Percentiles rank a stretch among this genome's conserved stretches.
phyloP scores from a whole-genome alignment of 2,888 invertebrate genomes.

The Synergus laeviventris region DNA sequence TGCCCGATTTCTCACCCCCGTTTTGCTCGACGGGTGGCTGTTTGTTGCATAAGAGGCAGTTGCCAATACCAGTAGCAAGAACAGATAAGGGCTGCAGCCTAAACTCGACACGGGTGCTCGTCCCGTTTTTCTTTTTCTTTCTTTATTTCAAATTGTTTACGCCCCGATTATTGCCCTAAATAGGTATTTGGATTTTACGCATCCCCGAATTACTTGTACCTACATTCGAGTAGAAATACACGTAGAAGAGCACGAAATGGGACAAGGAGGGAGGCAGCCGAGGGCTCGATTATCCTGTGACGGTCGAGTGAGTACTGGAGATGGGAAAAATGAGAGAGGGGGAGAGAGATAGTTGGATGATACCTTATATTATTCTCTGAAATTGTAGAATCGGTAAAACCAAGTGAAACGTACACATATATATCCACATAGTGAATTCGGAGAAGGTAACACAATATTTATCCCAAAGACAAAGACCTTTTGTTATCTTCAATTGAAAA shows the following conservation, averaged over 20 bases:
- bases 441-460: not conserved
- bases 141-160: conserved; percentile 64
- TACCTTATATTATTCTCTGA: conserved; percentile 17
- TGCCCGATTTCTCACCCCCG: conserved; percentile 75
- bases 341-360: conserved; percentile 16
- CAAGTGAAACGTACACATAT: not conserved
- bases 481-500: not conserved
- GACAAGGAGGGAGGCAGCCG: conserved; percentile 30
- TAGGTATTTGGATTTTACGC: conserved; percentile 73
- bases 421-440: not conserved
- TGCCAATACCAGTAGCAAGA: conserved; percentile 53
- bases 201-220: conserved; percentile 73
- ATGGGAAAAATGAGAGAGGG: conserved; percentile 45
- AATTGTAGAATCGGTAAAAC: not conserved
- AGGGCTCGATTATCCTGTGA: conserved; percentile 28
- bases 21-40: conserved; percentile 68
- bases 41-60: conserved; percentile 57
- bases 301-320: conserved; percentile 41
- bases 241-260: not conserved
- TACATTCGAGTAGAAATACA: conserved; percentile 21
- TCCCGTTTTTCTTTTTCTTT: conserved; percentile 53
- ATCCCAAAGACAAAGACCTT: not conserved
- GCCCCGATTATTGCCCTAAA: conserved; percentile 72
- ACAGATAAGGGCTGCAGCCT: conserved; percentile 46
- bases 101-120: conserved; percentile 47